These are phyloP conservation scores for Procavia capensis DNA, from an alignment of 2,113 vertebrate species.

Conservation along the genomic window DNA sequence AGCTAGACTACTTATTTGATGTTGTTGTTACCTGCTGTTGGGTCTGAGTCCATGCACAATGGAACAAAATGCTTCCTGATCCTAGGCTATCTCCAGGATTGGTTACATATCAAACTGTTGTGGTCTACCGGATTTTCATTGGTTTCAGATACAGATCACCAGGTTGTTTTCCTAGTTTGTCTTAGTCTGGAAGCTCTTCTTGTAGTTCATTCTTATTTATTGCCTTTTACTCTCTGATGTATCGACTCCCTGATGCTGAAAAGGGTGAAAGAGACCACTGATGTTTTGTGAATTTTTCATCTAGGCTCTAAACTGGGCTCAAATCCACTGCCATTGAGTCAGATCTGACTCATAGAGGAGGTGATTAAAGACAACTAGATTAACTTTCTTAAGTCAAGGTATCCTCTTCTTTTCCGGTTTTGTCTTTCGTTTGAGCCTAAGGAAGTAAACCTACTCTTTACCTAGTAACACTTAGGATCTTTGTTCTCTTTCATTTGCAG, in stretches of 20 bases:
- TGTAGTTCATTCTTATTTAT: not conserved
- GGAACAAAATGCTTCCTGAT: not conserved
- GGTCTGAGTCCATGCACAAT: not conserved
- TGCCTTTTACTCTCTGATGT: not conserved
- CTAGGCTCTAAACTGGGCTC: not conserved
- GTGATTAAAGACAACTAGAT: not conserved
- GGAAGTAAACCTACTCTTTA: not conserved
- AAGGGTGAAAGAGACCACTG: not conserved
- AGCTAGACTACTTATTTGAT: not conserved
- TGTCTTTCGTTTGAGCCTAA: constrained; percentile 8
- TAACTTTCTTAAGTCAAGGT: not conserved
- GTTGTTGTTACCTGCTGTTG: not conserved
- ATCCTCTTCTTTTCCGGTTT: not conserved
- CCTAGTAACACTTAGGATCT: not conserved
- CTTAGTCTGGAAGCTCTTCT: not conserved
- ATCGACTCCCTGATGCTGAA: not conserved
- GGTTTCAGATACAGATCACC: not conserved
- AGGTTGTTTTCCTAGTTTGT: not conserved
- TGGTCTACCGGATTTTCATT: not conserved
- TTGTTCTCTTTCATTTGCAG: constrained; percentile 35
- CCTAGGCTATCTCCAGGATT: not conserved
- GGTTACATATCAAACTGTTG: not conserved
- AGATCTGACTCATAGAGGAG: not conserved
- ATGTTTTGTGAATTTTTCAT: not conserved
- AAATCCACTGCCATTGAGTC: no score